Percentiles rank a stretch among this genome's conserved stretches.
phyloP scores from a whole-genome alignment of 1,140 invertebrate species.

The Drosophila ananassae region DNA sequence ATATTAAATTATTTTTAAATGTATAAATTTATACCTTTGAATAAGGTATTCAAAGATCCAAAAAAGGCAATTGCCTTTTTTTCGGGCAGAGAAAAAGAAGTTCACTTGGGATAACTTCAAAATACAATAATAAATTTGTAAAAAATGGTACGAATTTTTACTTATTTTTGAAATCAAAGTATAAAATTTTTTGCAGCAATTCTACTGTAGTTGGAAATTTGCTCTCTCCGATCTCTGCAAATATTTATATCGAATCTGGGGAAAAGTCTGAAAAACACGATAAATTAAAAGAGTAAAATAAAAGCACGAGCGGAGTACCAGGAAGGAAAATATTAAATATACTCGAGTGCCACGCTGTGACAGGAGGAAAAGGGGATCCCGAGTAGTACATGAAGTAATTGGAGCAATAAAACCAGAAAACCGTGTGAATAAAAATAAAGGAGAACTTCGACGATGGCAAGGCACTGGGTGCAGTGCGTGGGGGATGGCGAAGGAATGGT shows the following conservation, averaged over 20 bases:
- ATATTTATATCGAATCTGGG: not conserved
- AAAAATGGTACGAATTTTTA: too few species aligned
- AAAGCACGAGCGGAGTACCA: conserved; percentile 3
- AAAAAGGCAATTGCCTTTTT: too few species aligned
- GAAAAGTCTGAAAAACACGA: conserved; percentile 22
- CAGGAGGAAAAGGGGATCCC: not conserved
- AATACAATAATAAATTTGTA: too few species aligned
- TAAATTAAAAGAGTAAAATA: conserved; percentile 36
- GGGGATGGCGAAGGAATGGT: not conserved
- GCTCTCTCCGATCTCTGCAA: not conserved
- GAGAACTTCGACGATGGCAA: conserved; percentile 34
- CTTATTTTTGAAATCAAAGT: too few species aligned
- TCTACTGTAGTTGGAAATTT: not conserved
- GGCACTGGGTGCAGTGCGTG: conserved; percentile 27
- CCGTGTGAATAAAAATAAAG: conserved; percentile 74
- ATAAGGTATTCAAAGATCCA: too few species aligned
- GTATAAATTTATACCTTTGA: too few species aligned
- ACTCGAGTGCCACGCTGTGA: conserved; percentile 47
- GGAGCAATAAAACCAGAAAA: conserved; percentile 76
- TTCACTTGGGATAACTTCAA: too few species aligned
- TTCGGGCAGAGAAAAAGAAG: too few species aligned
- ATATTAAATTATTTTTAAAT: too few species aligned
- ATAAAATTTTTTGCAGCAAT: not conserved
- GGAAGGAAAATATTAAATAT: conserved; percentile 63
- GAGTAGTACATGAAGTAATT: conserved; percentile 73